Conservation (phyloP, 2,888 invertebrate genomes). For the Caenorhabditis afra region DNA sequence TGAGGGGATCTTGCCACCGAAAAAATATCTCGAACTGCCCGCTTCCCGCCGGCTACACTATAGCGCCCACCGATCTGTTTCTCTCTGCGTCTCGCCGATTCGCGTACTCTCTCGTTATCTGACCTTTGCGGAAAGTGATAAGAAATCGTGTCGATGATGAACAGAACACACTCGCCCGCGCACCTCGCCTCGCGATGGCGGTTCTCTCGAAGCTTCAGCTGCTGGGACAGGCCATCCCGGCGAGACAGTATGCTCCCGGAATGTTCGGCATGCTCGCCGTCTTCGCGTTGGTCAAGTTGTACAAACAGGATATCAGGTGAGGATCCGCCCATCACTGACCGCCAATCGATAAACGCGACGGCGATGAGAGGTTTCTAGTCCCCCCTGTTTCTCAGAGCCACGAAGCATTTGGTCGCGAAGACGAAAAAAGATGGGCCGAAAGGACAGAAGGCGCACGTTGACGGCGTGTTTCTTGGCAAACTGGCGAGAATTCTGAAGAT, state of each 20-base stretch:
- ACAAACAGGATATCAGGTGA: conserved; percentile 59
- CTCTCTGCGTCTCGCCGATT: conserved; percentile 23
- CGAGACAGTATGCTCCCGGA: conserved; percentile 67
- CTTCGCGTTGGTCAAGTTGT: conserved; percentile 63
- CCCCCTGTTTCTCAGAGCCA: conserved; percentile 27
- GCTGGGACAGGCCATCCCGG: conserved; percentile 48
- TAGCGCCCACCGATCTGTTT: conserved; percentile 29
- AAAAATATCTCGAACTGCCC: conserved; percentile 33
- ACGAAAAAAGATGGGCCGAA: conserved; percentile 45
- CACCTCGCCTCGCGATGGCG: conserved; percentile 47
- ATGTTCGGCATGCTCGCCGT: conserved; percentile 66
- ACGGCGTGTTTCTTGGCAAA: conserved; percentile 69
- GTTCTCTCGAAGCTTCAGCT: conserved; percentile 65
- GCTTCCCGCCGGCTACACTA: conserved; percentile 30
- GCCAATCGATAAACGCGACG: background rate
- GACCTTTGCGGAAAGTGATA: conserved; percentile 51
- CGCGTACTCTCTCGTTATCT: conserved; percentile 25
- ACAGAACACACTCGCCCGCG: conserved; percentile 26
- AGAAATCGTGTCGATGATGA: conserved; percentile 32
- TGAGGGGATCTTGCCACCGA: background rate
- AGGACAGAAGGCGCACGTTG: conserved; percentile 65
- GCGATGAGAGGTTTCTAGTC: background rate
- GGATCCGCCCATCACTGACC: background rate
- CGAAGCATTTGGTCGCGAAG: conserved; percentile 41
- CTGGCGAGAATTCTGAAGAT: conserved; percentile 72